Evolutionary conservation across 2,797 vertebrate species (phyloP).

Genomic region (Onychomys leucogaster): DNA sequence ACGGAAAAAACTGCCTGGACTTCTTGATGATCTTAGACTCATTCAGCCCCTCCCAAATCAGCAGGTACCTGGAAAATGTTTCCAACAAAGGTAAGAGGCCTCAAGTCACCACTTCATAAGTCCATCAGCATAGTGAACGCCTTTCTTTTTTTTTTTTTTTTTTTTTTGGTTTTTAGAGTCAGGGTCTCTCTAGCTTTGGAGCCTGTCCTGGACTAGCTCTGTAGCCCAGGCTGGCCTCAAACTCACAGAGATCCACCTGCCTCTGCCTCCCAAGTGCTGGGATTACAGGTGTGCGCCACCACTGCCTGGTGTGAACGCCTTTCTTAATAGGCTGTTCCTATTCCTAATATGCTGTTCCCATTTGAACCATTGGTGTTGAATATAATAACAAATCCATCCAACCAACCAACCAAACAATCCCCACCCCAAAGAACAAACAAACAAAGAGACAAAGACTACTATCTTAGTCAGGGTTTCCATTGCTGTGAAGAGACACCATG

Average conservation of each 20-base stretch:
- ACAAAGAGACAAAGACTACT: not conserved
- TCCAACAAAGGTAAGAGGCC: constrained; percentile 85
- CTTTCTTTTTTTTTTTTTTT: constrained; percentile 3
- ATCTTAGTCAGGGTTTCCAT: not conserved
- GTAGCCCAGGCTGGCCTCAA: too few relatives aligned
- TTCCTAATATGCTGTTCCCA: not conserved
- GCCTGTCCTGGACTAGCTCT: too few relatives aligned
- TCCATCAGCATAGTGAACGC: not conserved
- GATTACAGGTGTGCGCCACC: too few relatives aligned
- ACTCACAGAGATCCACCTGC: too few relatives aligned
- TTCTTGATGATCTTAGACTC: constrained; percentile 84
- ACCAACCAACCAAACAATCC: not conserved
- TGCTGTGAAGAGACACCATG: not conserved
- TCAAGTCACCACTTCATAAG: not conserved
- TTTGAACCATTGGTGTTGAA: not conserved
- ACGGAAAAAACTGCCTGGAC: constrained; percentile 84
- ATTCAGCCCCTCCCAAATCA: constrained; percentile 84
- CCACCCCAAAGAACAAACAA: not conserved
- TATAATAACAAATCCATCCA: not conserved
- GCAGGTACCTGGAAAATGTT: constrained; percentile 82
- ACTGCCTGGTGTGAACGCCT: not conserved
- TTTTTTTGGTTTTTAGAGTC: too few relatives aligned
- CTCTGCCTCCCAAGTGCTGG: too few relatives aligned
- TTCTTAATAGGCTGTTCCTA: not conserved
- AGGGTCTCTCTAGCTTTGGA: too few relatives aligned